These are phyloP conservation scores for Carduelis carduelis DNA, from an alignment of 2,797 vertebrate genomes.

Conservation along the genomic window DNA sequence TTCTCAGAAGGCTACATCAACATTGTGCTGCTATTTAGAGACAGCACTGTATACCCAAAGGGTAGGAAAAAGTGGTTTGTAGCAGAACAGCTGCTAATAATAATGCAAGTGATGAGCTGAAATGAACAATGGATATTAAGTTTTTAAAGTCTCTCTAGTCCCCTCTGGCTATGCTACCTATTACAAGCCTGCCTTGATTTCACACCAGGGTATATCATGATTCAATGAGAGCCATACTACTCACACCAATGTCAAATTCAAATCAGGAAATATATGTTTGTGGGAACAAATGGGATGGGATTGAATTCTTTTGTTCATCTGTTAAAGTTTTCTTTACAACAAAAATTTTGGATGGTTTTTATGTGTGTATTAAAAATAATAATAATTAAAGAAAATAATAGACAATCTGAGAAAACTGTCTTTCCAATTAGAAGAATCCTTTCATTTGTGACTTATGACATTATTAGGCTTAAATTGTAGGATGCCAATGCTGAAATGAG, in stretches of 20 bases:
- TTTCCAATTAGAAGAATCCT: not conserved
- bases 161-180: constrained; percentile 17
- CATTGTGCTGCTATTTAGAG: not conserved
- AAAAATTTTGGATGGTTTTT: not conserved
- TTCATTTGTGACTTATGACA: not conserved
- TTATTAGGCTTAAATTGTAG: not conserved
- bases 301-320: not conserved
- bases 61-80: constrained; percentile 9
- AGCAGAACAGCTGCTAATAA: constrained; percentile 30
- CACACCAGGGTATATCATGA: not conserved
- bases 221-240: not conserved
- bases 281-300: not conserved
- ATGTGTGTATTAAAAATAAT: not conserved
- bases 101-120: constrained; percentile 36
- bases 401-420: not conserved
- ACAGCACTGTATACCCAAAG: not conserved
- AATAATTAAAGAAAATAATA: not conserved
- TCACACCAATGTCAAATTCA: not conserved
- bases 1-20: not conserved
- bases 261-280: not conserved
- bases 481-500: not conserved
- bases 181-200: constrained; percentile 26
- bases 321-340: not conserved
- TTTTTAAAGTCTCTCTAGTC: not conserved
- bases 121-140: constrained; percentile 24